Evolutionary conservation across 1,140 invertebrate genomes (phyloP).

Genomic region (Drosophila carrolli): DNA sequence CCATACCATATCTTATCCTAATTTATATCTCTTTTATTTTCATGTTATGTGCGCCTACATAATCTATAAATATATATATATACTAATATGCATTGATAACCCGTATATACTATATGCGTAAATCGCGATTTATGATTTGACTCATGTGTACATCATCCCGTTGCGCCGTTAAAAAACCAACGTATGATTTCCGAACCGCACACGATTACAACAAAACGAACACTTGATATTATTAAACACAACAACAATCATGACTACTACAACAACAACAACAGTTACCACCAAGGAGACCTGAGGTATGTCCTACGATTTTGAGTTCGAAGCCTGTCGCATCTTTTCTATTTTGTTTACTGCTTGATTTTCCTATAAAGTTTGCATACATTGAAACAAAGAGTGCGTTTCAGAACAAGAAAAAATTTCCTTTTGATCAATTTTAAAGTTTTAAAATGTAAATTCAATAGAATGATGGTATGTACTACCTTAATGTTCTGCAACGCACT

Average conservation of each 20-base stretch:
- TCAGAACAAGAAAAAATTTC: neutral
- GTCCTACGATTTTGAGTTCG: slow-evolving; percentile 75
- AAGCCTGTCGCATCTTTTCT: slow-evolving; percentile 48
- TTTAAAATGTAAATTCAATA: no score
- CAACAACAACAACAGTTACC: slow-evolving; percentile 87
- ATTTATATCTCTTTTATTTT: slow-evolving; percentile 78
- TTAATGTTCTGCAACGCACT: slow-evolving; percentile 1
- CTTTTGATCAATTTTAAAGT: no score
- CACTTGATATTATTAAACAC: slow-evolving; percentile 36
- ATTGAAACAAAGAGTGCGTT: slow-evolving; percentile 5
- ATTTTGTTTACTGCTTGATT: slow-evolving; percentile 39
- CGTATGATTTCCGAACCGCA: slow-evolving; percentile 64
- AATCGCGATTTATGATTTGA: slow-evolving; percentile 72
- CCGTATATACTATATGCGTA: slow-evolving; percentile 29
- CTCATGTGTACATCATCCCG: slow-evolving; percentile 66
- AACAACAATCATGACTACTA: slow-evolving; percentile 45
- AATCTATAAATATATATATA: slow-evolving; percentile 36
- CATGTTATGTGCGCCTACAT: slow-evolving; percentile 76
- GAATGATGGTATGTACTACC: no score
- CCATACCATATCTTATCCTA: slow-evolving; percentile 56
- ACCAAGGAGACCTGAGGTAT: slow-evolving; percentile 93
- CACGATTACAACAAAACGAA: slow-evolving; percentile 13
- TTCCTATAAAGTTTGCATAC: slow-evolving; percentile 35
- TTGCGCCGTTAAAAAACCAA: slow-evolving; percentile 61
- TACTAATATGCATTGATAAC: slow-evolving; percentile 40